Base-by-base conservation (phyloP, 2,113 vertebrate genomes). In the Pseudopipra pipra region DNA sequence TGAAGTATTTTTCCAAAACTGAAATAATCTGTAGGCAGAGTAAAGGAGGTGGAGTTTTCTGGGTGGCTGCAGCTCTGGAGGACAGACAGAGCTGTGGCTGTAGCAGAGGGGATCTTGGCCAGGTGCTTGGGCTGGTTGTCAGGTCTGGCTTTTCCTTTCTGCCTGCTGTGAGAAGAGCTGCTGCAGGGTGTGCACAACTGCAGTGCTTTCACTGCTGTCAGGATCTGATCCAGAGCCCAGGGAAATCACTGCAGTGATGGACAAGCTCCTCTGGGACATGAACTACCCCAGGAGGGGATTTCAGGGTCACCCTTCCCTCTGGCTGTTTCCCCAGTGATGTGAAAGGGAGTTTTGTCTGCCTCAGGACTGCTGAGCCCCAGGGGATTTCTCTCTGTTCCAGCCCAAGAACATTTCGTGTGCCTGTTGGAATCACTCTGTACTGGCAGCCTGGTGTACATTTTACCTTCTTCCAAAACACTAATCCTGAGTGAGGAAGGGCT, bases 371-470 rank as follows among this genome's bases (percentile, higher is more conserved):
- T 49, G 62, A 80, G 62, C 90, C 43, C 37, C 0, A 0, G 35
- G 33, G 77, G 55, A 84, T 86, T 95, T 85, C 80, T 87, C 25
- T 77, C 59, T 52, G 8, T 19, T 95, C 27, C 73, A 88, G 47
- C 51, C 25, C 59, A 51, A 54, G 46, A 70, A 79, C 8, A 1
- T 84, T 87, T 27, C 80, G 51, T 91, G 74, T 20, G 49, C 6
- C 63, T 76, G 67, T 39, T 71, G 71, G 73, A 89, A 90, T 86
- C 46, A 19, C 56, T 81, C 21, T 9, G 2, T 28, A 18, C 33
- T 95, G 90, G 76, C 82, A 75, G 59, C 52, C 39, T 83, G 61
- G 49, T 31, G 30, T 44, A 33, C 6, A 7, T 74, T 56, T 43
- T 61, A 25, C 3, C 0, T 66, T 66, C 25, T 77, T 96, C 71